A percentile compares a stretch with the other conserved stretches of the same genome.
phyloP scores from a whole-genome alignment of 2,888 invertebrate species.

The Cantharis rustica region DNA sequence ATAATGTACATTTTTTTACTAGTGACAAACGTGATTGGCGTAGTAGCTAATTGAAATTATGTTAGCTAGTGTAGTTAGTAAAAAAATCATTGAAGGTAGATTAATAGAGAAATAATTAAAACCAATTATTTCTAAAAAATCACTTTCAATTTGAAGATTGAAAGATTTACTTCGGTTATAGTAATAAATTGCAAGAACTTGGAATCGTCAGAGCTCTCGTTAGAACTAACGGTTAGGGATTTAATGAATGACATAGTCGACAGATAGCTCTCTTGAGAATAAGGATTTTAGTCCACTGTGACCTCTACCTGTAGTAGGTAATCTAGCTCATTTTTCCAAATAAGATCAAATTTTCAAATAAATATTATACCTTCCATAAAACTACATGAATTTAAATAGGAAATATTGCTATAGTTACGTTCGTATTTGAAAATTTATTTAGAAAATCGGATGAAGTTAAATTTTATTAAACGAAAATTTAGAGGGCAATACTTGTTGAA shows the following conservation, averaged over 20 bases:
- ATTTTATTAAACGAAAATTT: neutral
- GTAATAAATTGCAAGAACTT: constrained; percentile 41
- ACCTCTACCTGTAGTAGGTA: constrained; percentile 33
- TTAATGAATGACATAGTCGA: constrained; percentile 45
- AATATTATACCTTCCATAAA: constrained; percentile 3
- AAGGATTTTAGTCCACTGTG: constrained; percentile 33
- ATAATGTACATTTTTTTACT: too few species aligned
- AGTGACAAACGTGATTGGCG: neutral
- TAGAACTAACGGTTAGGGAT: constrained; percentile 46
- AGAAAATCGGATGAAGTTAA: neutral
- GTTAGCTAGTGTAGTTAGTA: neutral
- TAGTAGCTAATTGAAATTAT: neutral
- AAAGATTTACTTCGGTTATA: constrained; percentile 38
- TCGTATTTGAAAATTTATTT: neutral
- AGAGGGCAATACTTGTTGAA: neutral
- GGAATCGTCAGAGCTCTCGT: constrained; percentile 42
- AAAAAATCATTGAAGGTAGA: neutral
- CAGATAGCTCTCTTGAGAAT: constrained; percentile 46
- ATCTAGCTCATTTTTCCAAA: constrained; percentile 25
- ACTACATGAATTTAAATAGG: neutral
- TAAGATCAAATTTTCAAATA: constrained; percentile 13
- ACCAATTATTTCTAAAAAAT: constrained; percentile 2
- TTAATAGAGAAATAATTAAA: neutral
- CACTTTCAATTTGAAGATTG: constrained; percentile 20
- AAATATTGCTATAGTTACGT: neutral